These are phyloP conservation scores for Physocephala rufipes DNA, from an alignment of 2,888 invertebrate species.

Conservation along the genomic window DNA sequence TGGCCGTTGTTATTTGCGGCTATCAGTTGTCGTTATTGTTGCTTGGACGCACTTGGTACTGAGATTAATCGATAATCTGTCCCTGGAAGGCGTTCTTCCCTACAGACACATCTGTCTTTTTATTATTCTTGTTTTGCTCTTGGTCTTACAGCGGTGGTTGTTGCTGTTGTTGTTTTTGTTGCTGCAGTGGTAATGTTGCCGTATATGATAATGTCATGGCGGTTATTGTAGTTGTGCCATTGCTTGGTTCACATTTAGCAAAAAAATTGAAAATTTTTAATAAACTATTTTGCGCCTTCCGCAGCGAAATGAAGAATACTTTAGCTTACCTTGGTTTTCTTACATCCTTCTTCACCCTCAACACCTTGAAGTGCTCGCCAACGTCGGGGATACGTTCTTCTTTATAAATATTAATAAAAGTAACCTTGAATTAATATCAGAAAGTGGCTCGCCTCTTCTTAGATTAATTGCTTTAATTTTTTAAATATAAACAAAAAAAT, in stretches of 20 bases:
- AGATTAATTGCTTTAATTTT: slow-evolving; percentile 4
- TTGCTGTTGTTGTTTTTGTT: background rate
- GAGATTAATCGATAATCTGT: slow-evolving; percentile 64
- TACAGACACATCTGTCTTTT: background rate
- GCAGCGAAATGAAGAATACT: no score
- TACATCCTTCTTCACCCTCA: no score
- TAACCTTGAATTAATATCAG: slow-evolving; percentile 57
- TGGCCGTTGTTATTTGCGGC: background rate
- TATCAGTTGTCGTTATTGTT: background rate
- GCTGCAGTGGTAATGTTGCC: background rate
- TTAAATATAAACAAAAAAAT: background rate
- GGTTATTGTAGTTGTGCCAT: background rate
- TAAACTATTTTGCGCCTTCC: background rate
- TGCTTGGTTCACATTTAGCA: background rate
- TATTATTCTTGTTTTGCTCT: background rate
- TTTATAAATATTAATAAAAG: slow-evolving; percentile 60
- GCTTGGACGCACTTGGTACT: slow-evolving; percentile 13
- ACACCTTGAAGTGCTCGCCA: no score
- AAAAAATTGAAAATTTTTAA: background rate
- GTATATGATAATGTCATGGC: background rate
- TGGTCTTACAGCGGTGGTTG: background rate
- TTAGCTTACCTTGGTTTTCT: no score
- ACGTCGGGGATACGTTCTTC: background rate
- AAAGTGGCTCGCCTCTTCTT: slow-evolving; percentile 37
- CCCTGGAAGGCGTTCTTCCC: slow-evolving; percentile 58